Evolutionary conservation across 2,797 vertebrate species (phyloP).

Genomic region (Rhynchotus rufescens): DNA sequence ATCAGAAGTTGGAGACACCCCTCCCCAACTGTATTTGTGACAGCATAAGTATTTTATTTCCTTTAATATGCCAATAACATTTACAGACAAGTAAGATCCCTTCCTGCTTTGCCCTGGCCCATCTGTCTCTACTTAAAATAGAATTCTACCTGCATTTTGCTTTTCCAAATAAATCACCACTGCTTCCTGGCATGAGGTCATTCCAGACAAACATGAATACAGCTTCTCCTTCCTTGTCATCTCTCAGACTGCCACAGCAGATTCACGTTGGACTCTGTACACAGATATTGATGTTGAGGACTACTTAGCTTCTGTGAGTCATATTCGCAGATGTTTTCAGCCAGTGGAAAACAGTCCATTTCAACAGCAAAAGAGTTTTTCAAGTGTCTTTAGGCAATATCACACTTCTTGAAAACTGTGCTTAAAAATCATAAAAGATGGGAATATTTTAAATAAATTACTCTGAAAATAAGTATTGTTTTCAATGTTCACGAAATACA

Average conservation of each 20-base stretch:
- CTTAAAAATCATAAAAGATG: background rate
- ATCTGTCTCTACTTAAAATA: background rate
- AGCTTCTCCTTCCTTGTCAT: background rate
- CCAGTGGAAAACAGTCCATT: background rate
- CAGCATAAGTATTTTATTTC: background rate
- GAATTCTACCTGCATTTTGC: background rate
- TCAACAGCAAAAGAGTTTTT: background rate
- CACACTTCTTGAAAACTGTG: background rate
- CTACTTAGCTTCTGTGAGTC: background rate
- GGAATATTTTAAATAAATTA: background rate
- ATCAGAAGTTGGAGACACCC: background rate
- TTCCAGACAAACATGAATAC: background rate
- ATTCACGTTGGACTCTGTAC: background rate
- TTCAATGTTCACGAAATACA: background rate
- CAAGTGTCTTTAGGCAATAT: background rate
- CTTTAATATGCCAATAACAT: background rate
- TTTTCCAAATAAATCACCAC: background rate
- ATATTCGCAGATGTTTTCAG: background rate
- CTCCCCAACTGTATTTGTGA: background rate
- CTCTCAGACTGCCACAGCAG: background rate
- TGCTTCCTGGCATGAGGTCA: slow-evolving; percentile 12
- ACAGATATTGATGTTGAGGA: background rate
- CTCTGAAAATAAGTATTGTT: background rate
- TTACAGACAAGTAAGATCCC: background rate
- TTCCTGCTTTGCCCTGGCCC: background rate